A percentile compares a stretch with the other conserved stretches of the same genome.
Conservation (phyloP, 2,113 vertebrate genomes). For the Struthidea cinerea region DNA sequence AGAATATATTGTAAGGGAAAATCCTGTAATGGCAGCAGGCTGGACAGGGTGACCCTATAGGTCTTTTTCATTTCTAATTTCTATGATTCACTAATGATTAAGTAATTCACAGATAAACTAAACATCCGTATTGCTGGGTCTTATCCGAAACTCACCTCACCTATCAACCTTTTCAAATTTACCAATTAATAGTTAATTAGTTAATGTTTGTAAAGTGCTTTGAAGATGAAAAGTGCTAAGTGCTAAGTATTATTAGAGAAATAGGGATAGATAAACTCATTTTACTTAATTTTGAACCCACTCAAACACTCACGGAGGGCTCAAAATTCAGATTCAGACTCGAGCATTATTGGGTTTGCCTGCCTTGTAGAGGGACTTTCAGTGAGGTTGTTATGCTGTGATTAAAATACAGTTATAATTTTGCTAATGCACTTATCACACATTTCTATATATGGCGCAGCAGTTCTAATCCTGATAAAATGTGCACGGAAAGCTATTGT, state of each 20-base stretch:
- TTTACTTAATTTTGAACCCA: constrained; percentile 72
- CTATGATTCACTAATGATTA: constrained; percentile 75
- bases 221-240: constrained; percentile 70
- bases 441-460: not conserved
- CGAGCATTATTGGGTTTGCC: constrained; percentile 13
- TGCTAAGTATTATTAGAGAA: constrained; percentile 71
- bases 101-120: constrained; percentile 79
- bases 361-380: not conserved
- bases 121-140: constrained; percentile 71
- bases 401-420: constrained; percentile 60
- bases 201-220: constrained; percentile 75
- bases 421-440: constrained; percentile 46
- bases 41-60: constrained; percentile 68
- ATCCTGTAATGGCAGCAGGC: constrained; percentile 54
- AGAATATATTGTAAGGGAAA: constrained; percentile 69
- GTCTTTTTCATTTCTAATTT: constrained; percentile 68
- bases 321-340: constrained; percentile 53
- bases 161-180: constrained; percentile 76
- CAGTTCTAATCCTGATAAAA: constrained; percentile 50
- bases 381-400: not conserved
- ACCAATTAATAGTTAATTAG: constrained; percentile 76
- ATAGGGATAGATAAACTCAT: constrained; percentile 66
- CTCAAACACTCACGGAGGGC: constrained; percentile 20
- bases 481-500: constrained; percentile 34
- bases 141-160: constrained; percentile 76